Evolutionary conservation across 2,113 vertebrate species (phyloP).

Genomic region (Panthera leo): DNA sequence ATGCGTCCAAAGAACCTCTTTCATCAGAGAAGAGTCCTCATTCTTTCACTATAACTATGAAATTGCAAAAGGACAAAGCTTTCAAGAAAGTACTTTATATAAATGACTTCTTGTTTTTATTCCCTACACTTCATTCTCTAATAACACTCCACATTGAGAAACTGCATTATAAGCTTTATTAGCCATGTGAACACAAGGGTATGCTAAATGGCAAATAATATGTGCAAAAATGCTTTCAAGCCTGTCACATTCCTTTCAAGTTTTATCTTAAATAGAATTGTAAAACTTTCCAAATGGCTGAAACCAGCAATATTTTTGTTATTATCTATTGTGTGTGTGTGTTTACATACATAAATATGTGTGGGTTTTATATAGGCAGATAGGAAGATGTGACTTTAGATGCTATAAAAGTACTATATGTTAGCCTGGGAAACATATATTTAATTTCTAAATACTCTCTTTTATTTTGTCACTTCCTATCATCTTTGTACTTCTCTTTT

Average conservation of each 20-base stretch:
- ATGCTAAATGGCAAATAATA: not conserved
- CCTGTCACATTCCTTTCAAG: not conserved
- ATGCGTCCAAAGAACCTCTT: not conserved
- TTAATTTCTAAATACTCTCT: not conserved
- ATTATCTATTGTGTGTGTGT: not conserved
- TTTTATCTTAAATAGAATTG: not conserved
- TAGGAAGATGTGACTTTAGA: not conserved
- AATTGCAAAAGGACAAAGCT: not conserved
- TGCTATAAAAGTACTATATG: not conserved
- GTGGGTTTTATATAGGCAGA: not conserved
- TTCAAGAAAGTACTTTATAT: not conserved
- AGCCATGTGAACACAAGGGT: not conserved
- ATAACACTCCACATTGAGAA: not conserved
- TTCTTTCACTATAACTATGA: not conserved
- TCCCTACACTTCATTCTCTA: not conserved
- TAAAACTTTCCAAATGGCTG: not conserved
- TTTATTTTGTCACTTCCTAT: not conserved
- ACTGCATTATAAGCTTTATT: not conserved
- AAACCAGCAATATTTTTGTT: not conserved
- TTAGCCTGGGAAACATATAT: not conserved
- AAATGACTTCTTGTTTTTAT: slow-evolving; percentile 5
- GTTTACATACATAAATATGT: not conserved
- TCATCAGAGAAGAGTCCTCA: not conserved
- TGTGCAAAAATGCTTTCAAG: not conserved
- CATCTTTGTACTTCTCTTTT: not conserved